These are phyloP conservation scores for Drosophila ustulata DNA, from an alignment of 2,888 invertebrate genomes.

Conservation along the genomic window DNA sequence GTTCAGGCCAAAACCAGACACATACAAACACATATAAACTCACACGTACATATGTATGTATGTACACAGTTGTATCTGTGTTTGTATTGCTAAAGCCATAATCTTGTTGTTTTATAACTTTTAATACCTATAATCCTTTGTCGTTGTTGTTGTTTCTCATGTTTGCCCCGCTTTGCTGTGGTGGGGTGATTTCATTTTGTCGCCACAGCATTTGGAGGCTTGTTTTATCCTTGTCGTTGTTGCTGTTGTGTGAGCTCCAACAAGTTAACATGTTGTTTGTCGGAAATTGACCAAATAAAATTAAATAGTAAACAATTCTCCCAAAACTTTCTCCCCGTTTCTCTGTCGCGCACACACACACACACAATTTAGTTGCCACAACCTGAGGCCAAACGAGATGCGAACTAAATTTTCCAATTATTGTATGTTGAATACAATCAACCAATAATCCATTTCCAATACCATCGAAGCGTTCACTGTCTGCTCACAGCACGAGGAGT, in stretches of 20 bases:
- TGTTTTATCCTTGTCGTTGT: constrained; percentile 36
- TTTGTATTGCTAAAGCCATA: constrained; percentile 66
- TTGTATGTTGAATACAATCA: constrained; percentile 38
- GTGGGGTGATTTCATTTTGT: constrained; percentile 47
- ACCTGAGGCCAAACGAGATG: constrained; percentile 13
- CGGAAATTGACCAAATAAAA: constrained; percentile 74
- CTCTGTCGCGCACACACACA: neutral
- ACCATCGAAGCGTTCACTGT: neutral
- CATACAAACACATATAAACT: constrained; percentile 8
- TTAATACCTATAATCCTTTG: constrained; percentile 75
- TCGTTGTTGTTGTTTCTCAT: constrained; percentile 29
- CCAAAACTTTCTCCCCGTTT: neutral
- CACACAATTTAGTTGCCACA: constrained; percentile 22
- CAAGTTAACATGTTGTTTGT: constrained; percentile 72
- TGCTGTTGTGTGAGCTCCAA: constrained; percentile 34
- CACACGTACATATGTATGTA: neutral
- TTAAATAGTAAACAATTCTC: constrained; percentile 69
- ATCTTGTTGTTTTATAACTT: constrained; percentile 81
- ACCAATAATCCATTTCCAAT: constrained; percentile 25
- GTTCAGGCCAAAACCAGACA: constrained; percentile 33
- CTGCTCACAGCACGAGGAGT: neutral
- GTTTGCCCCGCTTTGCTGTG: constrained; percentile 20
- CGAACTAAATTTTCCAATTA: constrained; percentile 45
- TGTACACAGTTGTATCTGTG: constrained; percentile 32
- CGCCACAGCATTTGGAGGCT: constrained; percentile 46